These are phyloP conservation scores for Papilio helenus DNA, from an alignment of 1,140 invertebrate genomes.

Conservation along the genomic window DNA sequence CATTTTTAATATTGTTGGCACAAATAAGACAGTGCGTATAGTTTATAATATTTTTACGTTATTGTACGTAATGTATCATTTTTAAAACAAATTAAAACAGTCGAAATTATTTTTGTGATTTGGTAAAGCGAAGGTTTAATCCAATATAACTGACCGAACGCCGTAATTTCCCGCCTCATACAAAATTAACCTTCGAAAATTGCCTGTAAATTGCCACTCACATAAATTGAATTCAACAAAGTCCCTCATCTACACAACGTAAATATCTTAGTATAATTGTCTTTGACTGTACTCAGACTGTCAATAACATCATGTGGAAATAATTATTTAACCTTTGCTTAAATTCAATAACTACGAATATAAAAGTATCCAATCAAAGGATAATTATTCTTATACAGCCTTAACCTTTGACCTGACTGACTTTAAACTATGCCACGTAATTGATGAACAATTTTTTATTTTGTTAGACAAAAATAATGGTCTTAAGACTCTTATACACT, in stretches of 20 bases:
- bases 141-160: slow-evolving; percentile 1
- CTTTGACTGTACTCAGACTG: too few species aligned
- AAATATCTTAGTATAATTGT: background rate
- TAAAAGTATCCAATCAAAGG: background rate
- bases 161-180: slow-evolving; percentile 2
- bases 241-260: background rate
- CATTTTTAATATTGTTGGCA: background rate
- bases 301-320: too few species aligned
- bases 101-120: background rate
- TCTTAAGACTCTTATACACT: background rate
- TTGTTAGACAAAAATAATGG: background rate
- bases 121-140: background rate
- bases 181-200: slow-evolving; percentile 19
- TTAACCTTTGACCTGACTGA: too few species aligned
- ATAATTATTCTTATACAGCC: background rate
- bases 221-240: slow-evolving; percentile 21
- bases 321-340: too few species aligned
- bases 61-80: background rate
- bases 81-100: background rate
- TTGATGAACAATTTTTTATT: background rate
- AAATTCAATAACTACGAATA: too few species aligned
- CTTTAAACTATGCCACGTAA: background rate
- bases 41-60: too few species aligned
- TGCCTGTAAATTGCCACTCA: slow-evolving; percentile 30
- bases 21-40: too few species aligned